Conservation (phyloP, 2,113 vertebrate species). For the Ailurus styani region DNA sequence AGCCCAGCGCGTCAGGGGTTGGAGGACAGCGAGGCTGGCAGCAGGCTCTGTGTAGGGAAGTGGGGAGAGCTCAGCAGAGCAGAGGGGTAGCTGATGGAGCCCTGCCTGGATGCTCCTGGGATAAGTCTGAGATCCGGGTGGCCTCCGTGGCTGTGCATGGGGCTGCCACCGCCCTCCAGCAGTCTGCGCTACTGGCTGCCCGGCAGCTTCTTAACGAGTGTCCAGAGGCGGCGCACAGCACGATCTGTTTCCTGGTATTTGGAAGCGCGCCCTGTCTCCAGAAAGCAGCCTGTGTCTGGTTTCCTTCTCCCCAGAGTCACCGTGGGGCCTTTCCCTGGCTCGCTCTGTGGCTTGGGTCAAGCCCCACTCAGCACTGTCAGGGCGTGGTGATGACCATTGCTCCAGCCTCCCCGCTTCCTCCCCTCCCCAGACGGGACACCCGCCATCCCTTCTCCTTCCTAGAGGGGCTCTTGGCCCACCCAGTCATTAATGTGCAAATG, state of each 20-base stretch:
- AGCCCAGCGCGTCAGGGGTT: neutral
- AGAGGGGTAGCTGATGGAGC: neutral
- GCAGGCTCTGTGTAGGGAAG: neutral
- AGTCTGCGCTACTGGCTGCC: neutral
- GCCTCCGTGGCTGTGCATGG: neutral
- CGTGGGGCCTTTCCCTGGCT: neutral
- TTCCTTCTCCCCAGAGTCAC: neutral
- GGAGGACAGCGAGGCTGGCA: neutral
- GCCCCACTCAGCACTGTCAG: accelerated
- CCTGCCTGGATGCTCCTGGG: neutral
- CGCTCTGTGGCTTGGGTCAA: accelerated
- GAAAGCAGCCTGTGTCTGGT: neutral
- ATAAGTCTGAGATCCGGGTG: neutral
- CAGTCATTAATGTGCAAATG: slow-evolving; percentile 63
- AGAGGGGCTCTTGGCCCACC: slow-evolving; percentile 37
- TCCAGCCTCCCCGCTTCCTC: neutral
- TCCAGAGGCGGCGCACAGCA: neutral
- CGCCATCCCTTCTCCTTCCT: neutral
- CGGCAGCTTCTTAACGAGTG: neutral
- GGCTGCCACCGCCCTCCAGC: neutral
- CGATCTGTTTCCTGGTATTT: neutral
- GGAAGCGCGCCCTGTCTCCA: neutral
- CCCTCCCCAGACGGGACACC: neutral
- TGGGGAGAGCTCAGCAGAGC: neutral
- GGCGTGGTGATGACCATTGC: neutral